Percentiles rank a stretch among this genome's conserved stretches.
These are phyloP conservation scores for Calcarius ornatus DNA, from an alignment of 2,113 vertebrate species.

Conservation along the genomic window DNA sequence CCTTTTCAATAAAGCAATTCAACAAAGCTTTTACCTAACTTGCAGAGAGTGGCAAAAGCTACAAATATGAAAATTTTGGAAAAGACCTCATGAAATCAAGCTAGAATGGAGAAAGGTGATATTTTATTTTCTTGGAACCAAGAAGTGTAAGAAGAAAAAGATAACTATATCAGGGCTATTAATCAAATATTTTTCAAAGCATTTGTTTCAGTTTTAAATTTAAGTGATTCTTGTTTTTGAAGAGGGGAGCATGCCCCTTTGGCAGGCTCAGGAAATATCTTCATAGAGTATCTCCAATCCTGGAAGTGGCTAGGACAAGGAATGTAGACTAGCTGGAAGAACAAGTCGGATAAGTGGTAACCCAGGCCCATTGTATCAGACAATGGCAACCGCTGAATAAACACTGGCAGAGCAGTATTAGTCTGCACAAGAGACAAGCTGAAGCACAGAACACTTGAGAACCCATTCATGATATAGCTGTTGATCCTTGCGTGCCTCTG, in stretches of 20 bases:
- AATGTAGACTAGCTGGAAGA: constrained; percentile 62
- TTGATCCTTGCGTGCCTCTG: background rate
- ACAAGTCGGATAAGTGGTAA: constrained; percentile 54
- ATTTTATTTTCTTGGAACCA: background rate
- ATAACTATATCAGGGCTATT: background rate
- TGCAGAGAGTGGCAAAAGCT: background rate
- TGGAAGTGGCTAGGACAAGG: constrained; percentile 32
- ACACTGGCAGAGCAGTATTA: constrained; percentile 8
- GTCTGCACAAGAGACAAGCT: background rate
- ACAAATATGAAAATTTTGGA: background rate
- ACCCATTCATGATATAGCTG: background rate
- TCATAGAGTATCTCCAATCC: constrained; percentile 8
- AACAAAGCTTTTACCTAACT: background rate
- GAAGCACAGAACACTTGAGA: background rate
- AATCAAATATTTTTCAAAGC: background rate
- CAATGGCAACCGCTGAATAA: constrained; percentile 49
- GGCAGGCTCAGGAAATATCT: background rate
- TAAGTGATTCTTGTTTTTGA: background rate
- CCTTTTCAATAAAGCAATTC: background rate
- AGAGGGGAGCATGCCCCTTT: background rate
- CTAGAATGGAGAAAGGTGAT: background rate
- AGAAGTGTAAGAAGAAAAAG: background rate
- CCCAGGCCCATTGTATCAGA: constrained; percentile 24
- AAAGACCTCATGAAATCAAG: background rate
- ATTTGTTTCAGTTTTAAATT: background rate